A percentile compares a stretch with the other conserved stretches of the same genome.
Evolutionary conservation across 2,113 vertebrate genomes (phyloP).

Genomic region (Leptobrachium ailaonicum): DNA sequence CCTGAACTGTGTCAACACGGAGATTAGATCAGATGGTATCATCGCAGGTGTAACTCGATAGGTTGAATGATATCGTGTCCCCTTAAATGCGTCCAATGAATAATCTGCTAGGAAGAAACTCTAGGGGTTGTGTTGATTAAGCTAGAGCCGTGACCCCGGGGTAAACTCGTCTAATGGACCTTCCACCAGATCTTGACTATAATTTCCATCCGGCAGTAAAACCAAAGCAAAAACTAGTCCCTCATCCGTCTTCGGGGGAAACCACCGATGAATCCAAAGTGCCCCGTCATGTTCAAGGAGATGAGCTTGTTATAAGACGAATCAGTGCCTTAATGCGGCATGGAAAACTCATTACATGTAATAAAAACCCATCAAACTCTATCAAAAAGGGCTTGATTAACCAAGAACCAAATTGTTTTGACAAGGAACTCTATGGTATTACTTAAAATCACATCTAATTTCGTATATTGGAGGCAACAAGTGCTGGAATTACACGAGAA

Average conservation of each 20-base stretch:
- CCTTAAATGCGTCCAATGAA: neutral
- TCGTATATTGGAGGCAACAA: too few relatives aligned
- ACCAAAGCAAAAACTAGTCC: conserved; percentile 5
- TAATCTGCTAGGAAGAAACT: neutral
- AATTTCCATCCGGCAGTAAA: neutral
- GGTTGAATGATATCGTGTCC: neutral
- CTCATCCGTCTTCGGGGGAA: neutral
- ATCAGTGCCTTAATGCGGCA: neutral
- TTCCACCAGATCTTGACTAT: too few relatives aligned
- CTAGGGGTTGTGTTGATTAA: neutral
- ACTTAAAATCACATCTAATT: too few relatives aligned
- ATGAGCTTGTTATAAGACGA: neutral
- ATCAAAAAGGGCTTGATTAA: neutral
- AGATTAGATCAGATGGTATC: conserved; percentile 10
- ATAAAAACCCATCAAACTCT: conserved; percentile 5
- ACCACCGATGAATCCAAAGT: neutral
- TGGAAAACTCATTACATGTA: conserved; percentile 1
- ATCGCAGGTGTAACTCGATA: conserved; percentile 13
- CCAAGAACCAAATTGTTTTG: conserved; percentile 25
- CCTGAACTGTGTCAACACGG: conserved; percentile 1
- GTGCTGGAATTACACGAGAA: too few relatives aligned
- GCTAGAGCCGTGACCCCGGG: neutral
- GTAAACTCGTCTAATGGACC: too few relatives aligned
- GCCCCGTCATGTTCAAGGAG: conserved; percentile 11
- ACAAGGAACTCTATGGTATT: neutral